Conservation (phyloP, 2,113 vertebrate species). For the Rhinolophus sinicus region DNA sequence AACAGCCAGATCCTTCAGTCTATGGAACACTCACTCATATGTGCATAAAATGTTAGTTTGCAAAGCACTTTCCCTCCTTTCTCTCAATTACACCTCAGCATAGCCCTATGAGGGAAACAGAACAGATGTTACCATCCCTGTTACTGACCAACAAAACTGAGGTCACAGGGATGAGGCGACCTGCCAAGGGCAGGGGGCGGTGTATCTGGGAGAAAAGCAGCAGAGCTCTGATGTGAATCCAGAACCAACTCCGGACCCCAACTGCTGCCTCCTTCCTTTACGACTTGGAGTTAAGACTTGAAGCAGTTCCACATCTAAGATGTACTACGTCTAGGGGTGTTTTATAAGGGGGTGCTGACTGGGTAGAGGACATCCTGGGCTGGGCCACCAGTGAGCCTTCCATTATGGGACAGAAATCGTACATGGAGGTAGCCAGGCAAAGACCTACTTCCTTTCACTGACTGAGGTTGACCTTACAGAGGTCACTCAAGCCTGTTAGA, state of each 20-base stretch:
- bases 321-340: background rate
- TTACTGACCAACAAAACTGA: background rate
- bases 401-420: background rate
- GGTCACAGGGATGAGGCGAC: background rate
- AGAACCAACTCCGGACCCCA: background rate
- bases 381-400: background rate
- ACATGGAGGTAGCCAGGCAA: background rate
- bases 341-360: background rate
- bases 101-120: background rate
- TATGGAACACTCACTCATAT: background rate
- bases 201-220: background rate
- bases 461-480: background rate
- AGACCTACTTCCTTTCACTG: background rate
- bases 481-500: background rate
- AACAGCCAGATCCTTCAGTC: background rate
- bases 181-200: background rate
- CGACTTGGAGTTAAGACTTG: background rate
- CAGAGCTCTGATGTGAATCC: background rate
- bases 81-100: background rate
- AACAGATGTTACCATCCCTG: background rate
- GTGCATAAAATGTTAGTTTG: background rate
- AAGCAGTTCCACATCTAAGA: background rate
- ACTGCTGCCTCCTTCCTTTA: background rate
- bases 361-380: background rate
- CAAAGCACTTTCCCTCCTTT: background rate